Percentiles rank a stretch among this genome's conserved stretches.
Conservation (phyloP, 2,797 vertebrate genomes). For the Meda fulgida region DNA sequence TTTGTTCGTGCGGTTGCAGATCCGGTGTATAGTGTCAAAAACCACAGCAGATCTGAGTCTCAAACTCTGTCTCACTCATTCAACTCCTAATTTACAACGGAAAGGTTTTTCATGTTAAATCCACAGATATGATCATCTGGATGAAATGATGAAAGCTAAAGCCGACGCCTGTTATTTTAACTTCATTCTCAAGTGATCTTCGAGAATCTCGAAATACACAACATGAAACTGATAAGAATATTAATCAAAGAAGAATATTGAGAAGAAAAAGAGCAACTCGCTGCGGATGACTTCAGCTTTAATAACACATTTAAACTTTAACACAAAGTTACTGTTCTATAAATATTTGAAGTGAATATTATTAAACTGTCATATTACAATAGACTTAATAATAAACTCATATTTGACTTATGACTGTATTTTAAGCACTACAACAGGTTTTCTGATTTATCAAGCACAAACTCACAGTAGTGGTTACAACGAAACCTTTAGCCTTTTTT, state of each 20-base stretch:
- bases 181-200: too few relatives aligned
- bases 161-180: too few relatives aligned
- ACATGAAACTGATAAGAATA: not conserved
- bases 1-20: slow-evolving; percentile 21
- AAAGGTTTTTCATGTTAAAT: not conserved
- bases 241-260: not conserved
- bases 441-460: too few relatives aligned
- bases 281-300: not conserved
- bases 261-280: not conserved
- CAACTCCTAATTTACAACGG: not conserved
- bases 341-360: not conserved
- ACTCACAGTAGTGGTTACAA: too few relatives aligned
- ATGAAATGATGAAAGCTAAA: not conserved
- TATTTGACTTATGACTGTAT: too few relatives aligned
- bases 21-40: not conserved
- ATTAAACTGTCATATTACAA: not conserved
- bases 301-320: not conserved
- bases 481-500: too few relatives aligned
- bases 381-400: too few relatives aligned
- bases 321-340: not conserved
- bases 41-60: not conserved
- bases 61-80: not conserved
- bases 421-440: too few relatives aligned
- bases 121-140: not conserved
- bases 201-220: too few relatives aligned